Percentiles rank a stretch among this genome's conserved stretches.
These are phyloP conservation scores for Australoheros scitulus DNA, from an alignment of 2,113 vertebrate species.

Conservation along the genomic window DNA sequence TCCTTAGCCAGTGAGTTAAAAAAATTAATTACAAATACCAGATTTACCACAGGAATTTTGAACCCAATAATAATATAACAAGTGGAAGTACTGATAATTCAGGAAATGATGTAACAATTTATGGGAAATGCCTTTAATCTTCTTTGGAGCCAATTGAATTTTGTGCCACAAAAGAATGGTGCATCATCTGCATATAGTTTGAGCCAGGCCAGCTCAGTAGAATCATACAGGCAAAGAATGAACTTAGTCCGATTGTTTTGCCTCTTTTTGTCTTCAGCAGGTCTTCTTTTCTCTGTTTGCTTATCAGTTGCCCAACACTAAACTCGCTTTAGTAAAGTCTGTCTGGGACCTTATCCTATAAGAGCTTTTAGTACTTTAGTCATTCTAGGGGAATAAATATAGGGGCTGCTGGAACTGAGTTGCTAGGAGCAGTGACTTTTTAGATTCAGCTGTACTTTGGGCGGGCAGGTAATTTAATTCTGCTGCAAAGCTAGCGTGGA, in stretches of 20 bases:
- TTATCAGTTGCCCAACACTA: slow-evolving; percentile 23
- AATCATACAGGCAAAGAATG: neutral
- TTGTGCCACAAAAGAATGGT: neutral
- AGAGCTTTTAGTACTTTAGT: slow-evolving; percentile 45
- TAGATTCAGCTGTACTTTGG: slow-evolving; percentile 49
- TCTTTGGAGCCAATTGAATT: neutral
- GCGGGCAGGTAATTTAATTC: slow-evolving; percentile 66
- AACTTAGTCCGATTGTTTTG: neutral
- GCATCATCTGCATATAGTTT: slow-evolving; percentile 18
- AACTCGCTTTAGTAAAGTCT: slow-evolving; percentile 34
- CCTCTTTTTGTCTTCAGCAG: neutral
- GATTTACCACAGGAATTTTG: neutral
- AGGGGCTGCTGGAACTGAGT: slow-evolving; percentile 35
- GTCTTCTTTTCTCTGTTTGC: slow-evolving; percentile 24
- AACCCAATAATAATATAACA: neutral
- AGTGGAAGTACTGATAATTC: neutral
- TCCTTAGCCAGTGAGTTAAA: neutral
- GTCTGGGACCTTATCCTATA: slow-evolving; percentile 21
- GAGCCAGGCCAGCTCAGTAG: neutral
- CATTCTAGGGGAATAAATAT: slow-evolving; percentile 44
- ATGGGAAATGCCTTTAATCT: neutral
- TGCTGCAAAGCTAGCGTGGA: slow-evolving; percentile 57
- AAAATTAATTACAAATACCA: neutral
- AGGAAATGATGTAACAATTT: neutral
- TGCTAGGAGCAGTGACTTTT: slow-evolving; percentile 45